Evolutionary conservation across 2,113 vertebrate genomes (phyloP), one percentile per base, ranked within the genome.

Genomic region (crab-eating macaque (Macaca fascicularis)): DNA sequence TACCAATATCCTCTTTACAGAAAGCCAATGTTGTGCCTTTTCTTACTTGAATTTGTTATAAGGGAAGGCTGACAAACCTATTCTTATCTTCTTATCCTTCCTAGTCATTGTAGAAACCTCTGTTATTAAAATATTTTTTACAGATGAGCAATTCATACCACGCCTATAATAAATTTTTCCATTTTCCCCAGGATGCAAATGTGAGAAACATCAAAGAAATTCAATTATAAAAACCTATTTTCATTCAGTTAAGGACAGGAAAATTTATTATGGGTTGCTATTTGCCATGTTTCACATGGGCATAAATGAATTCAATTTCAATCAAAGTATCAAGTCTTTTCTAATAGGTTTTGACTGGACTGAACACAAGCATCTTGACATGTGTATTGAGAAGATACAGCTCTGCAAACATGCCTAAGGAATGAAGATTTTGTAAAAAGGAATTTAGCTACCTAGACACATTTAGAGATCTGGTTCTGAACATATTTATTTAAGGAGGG

Each of bases 201-300:
- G 40, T 85, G 90, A 94, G 75, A 96, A 67, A 85, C 90, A 96
- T 95, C 75, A 96, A 97, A 98, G 95, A 97, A 94, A 98, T 96
- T 96, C 97, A 98, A 98, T 98, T 98, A 98, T 67, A 82, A 96
- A 97, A 97, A 82, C 94, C 97, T 97, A 97, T 98, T 97, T 97
- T 97, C 96, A 96, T 96, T 96, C 95, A 75, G 87, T 97, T 67
- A 90, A 84, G 57, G 89, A 87, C 80, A 96, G 89, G 59, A 96
- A 94, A 98, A 97, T 97, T 97, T 98, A 98, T 95, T 88, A 96
- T 69, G 61, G 76, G 87, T 84, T 69, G 40, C 64, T 50, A 8
- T 94, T 87, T 67, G 48, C 97, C 67, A 45, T 97, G 95, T 97
- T 96, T 98, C 94, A 94, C 84, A 86, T 78, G 59, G 50, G 52